phyloP scores from a whole-genome alignment of 2,888 invertebrate species.

The Eristalinus sepulchralis region DNA sequence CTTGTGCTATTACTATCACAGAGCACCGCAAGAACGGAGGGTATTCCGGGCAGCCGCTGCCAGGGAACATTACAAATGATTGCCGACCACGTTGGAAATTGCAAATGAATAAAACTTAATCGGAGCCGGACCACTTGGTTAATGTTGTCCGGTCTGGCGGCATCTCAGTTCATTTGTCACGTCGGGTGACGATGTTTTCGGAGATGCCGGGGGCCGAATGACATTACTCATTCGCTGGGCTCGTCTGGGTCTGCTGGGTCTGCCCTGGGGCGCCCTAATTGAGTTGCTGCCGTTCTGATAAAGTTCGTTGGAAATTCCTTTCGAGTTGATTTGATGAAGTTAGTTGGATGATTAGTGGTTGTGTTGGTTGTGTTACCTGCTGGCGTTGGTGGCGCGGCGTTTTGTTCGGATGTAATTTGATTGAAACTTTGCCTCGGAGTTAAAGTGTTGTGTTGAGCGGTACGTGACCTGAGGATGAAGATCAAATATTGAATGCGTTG shows the following conservation, averaged over 20 bases:
- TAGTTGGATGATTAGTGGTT: background rate
- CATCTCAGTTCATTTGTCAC: conserved; percentile 5
- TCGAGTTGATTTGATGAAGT: background rate
- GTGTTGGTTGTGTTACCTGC: background rate
- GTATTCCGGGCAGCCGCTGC: too few relatives aligned
- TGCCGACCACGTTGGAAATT: conserved; percentile 31
- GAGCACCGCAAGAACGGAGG: background rate
- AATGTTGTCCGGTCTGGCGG: conserved; percentile 15
- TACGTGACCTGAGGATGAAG: too few relatives aligned
- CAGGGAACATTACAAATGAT: conserved; percentile 34
- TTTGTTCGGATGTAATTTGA: background rate
- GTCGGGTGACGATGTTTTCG: background rate
- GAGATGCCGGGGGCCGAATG: background rate
- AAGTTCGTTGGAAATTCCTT: background rate
- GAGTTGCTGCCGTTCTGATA: conserved; percentile 11
- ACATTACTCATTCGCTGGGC: background rate
- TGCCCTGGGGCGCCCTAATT: background rate
- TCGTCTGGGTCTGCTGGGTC: background rate
- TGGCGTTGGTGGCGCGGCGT: background rate
- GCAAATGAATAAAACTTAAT: conserved; percentile 52
- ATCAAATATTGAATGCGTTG: too few relatives aligned
- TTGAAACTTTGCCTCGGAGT: background rate
- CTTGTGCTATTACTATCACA: background rate
- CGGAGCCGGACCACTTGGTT: conserved; percentile 39
- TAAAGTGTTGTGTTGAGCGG: background rate